Percentiles rank a stretch among this genome's conserved stretches.
These are phyloP conservation scores for Vanessa cardui DNA, from an alignment of 2,888 invertebrate species.

Conservation along the genomic window DNA sequence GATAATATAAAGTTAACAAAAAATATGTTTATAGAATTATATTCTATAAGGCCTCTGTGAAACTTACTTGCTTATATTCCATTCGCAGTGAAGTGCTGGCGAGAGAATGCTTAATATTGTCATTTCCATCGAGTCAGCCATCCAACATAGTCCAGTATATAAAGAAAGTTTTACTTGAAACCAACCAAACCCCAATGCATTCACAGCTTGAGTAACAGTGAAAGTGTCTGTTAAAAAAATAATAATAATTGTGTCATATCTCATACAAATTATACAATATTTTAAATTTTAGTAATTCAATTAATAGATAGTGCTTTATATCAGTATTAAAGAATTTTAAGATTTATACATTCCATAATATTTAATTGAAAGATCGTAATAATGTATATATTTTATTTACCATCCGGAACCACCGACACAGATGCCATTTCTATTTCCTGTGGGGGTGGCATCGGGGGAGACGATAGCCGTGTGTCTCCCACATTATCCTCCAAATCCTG, in stretches of 20 bases:
- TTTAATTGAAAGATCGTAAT: neutral
- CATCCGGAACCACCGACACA: conserved; percentile 90
- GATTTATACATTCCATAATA: too few relatives aligned
- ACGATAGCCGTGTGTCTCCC: conserved; percentile 58
- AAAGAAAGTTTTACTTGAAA: conserved; percentile 94
- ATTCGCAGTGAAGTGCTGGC: conserved; percentile 96
- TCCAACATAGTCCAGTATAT: conserved; percentile 95
- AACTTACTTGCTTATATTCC: conserved; percentile 90
- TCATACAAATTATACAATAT: neutral
- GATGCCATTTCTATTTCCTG: conserved; percentile 91
- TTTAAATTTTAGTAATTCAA: neutral
- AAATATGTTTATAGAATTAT: too few relatives aligned
- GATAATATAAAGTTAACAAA: too few relatives aligned
- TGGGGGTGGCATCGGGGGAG: conserved; percentile 79
- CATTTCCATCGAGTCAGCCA: conserved; percentile 99
- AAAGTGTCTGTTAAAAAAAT: conserved; percentile 86
- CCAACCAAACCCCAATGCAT: conserved; percentile 93
- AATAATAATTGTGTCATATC: neutral
- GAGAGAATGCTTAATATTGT: conserved; percentile 96
- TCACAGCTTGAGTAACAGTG: conserved; percentile 93
- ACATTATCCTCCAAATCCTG: conserved; percentile 83
- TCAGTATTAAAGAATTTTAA: too few relatives aligned
- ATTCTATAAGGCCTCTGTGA: neutral
- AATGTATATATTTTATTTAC: conserved; percentile 66
- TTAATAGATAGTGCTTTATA: neutral